A percentile compares a stretch with the other conserved stretches of the same genome.
Evolutionary conservation across 2,797 vertebrate genomes (phyloP).

Genomic region (Anolis apletophallus): DNA sequence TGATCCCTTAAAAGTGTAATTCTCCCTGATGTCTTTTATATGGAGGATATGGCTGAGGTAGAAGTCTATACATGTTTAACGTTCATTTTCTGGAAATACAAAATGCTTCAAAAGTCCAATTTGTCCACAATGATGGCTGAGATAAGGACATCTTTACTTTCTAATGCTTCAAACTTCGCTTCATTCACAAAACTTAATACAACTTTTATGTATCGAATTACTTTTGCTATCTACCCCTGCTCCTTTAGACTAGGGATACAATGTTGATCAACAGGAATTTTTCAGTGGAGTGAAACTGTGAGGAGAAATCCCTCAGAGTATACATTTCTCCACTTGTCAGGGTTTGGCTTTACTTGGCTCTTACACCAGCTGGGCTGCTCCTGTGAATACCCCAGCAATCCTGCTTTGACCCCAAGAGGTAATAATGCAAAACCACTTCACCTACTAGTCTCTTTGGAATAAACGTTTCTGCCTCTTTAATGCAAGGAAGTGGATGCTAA

Average conservation of each 20-base stretch:
- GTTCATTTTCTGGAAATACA: no score
- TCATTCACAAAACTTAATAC: no score
- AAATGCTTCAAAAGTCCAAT: no score
- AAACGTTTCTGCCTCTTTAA: constrained; percentile 7
- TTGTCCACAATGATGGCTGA: no score
- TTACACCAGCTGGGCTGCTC: not conserved
- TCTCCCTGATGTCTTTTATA: not conserved
- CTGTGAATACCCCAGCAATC: not conserved
- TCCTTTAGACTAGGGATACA: not conserved
- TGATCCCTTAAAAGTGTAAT: not conserved
- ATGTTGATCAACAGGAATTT: not conserved
- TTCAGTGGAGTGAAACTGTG: not conserved
- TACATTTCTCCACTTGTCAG: not conserved
- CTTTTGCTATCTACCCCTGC: not conserved
- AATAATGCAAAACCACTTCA: not conserved
- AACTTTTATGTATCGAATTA: no score
- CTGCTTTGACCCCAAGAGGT: not conserved
- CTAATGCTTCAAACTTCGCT: no score
- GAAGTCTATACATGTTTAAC: not conserved
- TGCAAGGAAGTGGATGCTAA: not conserved
- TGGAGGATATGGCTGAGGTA: not conserved
- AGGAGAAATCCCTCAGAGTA: not conserved
- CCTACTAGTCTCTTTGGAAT: not conserved
- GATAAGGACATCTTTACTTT: no score
- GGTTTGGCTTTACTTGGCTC: constrained; percentile 1